A percentile compares a stretch with the other conserved stretches of the same genome.
Conservation (phyloP, 2,113 vertebrate genomes). For the Oxygymnocypris stewartii region DNA sequence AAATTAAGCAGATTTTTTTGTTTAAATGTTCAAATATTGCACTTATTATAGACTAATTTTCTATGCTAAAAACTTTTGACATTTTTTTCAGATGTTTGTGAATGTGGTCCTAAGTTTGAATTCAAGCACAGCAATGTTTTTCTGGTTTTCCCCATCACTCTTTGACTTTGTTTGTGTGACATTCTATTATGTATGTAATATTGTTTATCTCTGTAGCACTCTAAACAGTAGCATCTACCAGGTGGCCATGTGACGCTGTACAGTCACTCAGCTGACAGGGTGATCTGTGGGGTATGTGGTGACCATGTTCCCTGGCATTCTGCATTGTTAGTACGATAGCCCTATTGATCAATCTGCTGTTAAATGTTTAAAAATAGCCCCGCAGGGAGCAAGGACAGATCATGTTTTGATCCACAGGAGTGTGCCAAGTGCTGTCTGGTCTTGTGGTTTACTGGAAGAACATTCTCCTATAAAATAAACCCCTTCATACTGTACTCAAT, state of each 20-base stretch:
- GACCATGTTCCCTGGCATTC: constrained; percentile 38
- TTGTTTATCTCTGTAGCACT: background rate
- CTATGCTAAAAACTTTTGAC: no score
- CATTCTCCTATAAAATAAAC: constrained; percentile 16
- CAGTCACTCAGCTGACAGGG: constrained; percentile 33
- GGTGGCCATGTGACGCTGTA: constrained; percentile 18
- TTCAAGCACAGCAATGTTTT: background rate
- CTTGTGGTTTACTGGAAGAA: constrained; percentile 17
- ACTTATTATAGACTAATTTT: background rate
- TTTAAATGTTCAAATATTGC: background rate
- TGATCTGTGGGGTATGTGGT: constrained; percentile 17
- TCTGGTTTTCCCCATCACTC: background rate
- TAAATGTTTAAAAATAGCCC: constrained; percentile 60
- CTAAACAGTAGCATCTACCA: background rate
- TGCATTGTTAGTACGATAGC: constrained; percentile 44
- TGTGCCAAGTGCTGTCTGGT: constrained; percentile 8
- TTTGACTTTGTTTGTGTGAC: constrained; percentile 6
- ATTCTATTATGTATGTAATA: constrained; percentile 12
- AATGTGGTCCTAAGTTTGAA: background rate
- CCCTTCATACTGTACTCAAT: background rate
- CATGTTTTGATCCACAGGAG: constrained; percentile 1
- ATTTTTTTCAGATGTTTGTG: background rate
- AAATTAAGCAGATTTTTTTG: no score
- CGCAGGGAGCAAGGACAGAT: constrained; percentile 48
- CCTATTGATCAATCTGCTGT: constrained; percentile 58